Base-by-base conservation (phyloP, 2,797 vertebrate species). In the Protonibea diacanthus region DNA sequence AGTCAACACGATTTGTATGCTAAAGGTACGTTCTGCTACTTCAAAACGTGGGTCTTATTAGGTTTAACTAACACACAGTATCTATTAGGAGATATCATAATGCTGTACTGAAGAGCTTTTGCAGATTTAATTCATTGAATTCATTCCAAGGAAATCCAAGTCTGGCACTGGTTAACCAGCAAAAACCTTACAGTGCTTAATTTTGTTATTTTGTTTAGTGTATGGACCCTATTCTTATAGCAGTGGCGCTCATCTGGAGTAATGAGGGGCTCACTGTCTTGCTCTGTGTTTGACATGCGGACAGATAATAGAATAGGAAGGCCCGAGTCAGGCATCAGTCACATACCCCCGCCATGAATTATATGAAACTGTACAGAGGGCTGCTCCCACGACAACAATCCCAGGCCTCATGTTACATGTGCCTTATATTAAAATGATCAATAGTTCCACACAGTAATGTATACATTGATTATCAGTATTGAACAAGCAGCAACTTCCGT, bases 151-250 rank as follows among this genome's bases (percentile, higher is more conserved):
- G 21, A 76, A 49, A 42, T 44, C 23, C 42, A 48, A 29, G 3
- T 15, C 13, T 53, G 15, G 8, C 60, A 76, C 10, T 49, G 48
- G 58, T 47, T 65, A 8, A 20, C 59, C 45, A 56, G 58, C 20
- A 49, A 74, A 68, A 71, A 67, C 12, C 40, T 42, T 45, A 63
- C 10, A 18, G 58, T 21, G 48, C 45, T 68, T 58, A 13, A 21
- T 53, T 71, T 74, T 67, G 4, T 69, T 6, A 60, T 75, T 21
- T 40, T 62, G 42, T 63, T 47, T 29, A 13, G n/a, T 57, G 23
- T 33, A 44, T 21, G 12, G 25, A 33, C 44, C 33, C 11, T 10
- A 40, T 33, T 7, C 33, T 8, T 33, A 33, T 8, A 33, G 33
- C 33, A 33, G 33, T 8, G 33, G 33, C 2, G 11, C 23, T 27